Evolutionary conservation across 2,888 invertebrate genomes (phyloP).

Genomic region (Archaeoteleia sp.): DNA sequence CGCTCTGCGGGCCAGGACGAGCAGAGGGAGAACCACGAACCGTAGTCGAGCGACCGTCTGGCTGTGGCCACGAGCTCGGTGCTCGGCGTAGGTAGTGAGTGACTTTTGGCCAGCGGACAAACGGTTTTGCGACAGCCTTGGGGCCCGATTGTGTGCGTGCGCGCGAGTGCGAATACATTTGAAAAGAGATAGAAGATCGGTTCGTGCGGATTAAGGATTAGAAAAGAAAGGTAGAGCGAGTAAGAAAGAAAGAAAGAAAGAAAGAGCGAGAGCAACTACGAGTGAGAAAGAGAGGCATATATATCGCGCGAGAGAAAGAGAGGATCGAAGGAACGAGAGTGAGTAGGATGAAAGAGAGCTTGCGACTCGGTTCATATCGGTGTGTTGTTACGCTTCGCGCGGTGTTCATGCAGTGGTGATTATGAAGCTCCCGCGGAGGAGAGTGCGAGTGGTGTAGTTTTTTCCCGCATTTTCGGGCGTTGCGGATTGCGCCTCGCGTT

Average conservation of each 20-base stretch:
- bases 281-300: no score
- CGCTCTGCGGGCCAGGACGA: constrained; percentile 39
- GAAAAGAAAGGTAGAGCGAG: no score
- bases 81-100: constrained; percentile 72
- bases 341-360: no score
- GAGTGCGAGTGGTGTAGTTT: constrained; percentile 53
- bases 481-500: no score
- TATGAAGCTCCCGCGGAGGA: constrained; percentile 29
- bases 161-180: constrained; percentile 21
- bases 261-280: constrained; percentile 42
- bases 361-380: constrained; percentile 15
- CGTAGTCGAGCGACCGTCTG: constrained; percentile 74
- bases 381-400: neutral
- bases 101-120: constrained; percentile 63
- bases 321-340: no score
- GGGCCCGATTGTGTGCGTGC: constrained; percentile 10
- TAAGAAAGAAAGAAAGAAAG: constrained; percentile 44
- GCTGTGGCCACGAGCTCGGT: constrained; percentile 73
- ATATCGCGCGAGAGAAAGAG: constrained; percentile 44
- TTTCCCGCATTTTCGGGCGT: no score
- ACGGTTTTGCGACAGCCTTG: constrained; percentile 34
- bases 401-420: constrained; percentile 16
- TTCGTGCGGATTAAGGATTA: no score
- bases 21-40: constrained; percentile 68
- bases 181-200: no score